Conservation (phyloP, 2,113 vertebrate species). For the Cranoglanis bouderius region DNA sequence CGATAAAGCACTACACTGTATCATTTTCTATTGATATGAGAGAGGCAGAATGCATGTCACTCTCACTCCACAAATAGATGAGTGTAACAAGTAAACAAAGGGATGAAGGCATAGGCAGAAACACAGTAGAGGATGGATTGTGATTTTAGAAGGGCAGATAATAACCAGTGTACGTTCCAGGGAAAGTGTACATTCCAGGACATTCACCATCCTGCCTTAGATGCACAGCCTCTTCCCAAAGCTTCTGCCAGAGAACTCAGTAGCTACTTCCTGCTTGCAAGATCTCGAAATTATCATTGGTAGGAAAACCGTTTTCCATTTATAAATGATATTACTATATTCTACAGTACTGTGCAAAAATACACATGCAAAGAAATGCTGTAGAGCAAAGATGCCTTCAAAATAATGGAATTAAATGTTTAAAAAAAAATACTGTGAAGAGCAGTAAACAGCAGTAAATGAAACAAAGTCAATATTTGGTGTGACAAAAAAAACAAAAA, state of each 20-base stretch:
- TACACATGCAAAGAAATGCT: too few species aligned
- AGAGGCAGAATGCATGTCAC: background rate
- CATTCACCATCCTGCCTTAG: background rate
- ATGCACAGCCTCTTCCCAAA: background rate
- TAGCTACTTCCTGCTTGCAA: background rate
- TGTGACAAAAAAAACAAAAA: too few species aligned
- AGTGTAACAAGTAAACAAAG: constrained; percentile 14
- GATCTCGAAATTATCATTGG: background rate
- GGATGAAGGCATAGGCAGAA: background rate
- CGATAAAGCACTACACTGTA: background rate
- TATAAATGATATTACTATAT: background rate
- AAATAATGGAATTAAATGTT: too few species aligned
- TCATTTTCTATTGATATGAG: background rate
- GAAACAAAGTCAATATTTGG: too few species aligned
- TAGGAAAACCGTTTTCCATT: background rate
- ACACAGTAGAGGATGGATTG: background rate
- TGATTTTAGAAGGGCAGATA: background rate
- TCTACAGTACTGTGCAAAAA: background rate
- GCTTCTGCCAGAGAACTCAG: background rate
- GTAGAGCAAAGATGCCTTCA: too few species aligned
- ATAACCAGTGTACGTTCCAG: background rate
- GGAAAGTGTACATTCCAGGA: background rate
- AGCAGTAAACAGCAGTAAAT: too few species aligned
- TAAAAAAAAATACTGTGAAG: too few species aligned
- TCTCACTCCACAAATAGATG: constrained; percentile 7